Percentiles rank a stretch among this genome's conserved stretches.
These are phyloP conservation scores for Meteorus colon DNA, from an alignment of 2,888 invertebrate genomes.

Conservation along the genomic window DNA sequence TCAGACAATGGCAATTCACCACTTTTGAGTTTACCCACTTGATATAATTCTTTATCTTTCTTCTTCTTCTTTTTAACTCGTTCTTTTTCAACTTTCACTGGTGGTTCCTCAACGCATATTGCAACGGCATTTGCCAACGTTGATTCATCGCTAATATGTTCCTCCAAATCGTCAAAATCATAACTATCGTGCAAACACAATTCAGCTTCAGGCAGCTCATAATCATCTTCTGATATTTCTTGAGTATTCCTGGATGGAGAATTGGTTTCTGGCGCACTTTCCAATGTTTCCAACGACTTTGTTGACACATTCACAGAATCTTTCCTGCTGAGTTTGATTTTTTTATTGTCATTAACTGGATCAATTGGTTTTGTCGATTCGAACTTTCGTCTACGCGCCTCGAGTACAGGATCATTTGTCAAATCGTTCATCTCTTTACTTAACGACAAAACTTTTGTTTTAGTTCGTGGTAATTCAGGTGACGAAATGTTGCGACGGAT, in stretches of 20 bases:
- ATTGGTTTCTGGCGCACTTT: constrained; percentile 24
- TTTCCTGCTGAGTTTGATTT: constrained; percentile 69
- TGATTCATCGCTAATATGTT: constrained; percentile 50
- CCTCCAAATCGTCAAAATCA: constrained; percentile 52
- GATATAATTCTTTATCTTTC: constrained; percentile 73
- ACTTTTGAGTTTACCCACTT: constrained; percentile 69
- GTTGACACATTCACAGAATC: constrained; percentile 33
- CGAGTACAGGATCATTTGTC: constrained; percentile 73
- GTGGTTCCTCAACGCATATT: constrained; percentile 54
- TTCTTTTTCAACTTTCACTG: constrained; percentile 65
- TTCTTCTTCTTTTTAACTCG: constrained; percentile 71
- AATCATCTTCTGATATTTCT: constrained; percentile 41
- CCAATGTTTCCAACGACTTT: constrained; percentile 12
- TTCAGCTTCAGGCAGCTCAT: constrained; percentile 45
- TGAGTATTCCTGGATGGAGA: constrained; percentile 34
- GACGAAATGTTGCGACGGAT: constrained; percentile 49
- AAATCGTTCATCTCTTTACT: constrained; percentile 53
- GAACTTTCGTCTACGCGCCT: constrained; percentile 76
- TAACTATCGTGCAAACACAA: constrained; percentile 50
- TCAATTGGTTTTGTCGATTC: constrained; percentile 73
- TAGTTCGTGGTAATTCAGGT: constrained; percentile 44
- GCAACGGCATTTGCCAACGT: constrained; percentile 44
- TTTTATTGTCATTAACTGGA: constrained; percentile 74
- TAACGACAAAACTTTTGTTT: constrained; percentile 43
- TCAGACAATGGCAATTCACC: constrained; percentile 64